Conservation (phyloP, 2,113 vertebrate species). For the Cryptomyrus ogoouensis region DNA sequence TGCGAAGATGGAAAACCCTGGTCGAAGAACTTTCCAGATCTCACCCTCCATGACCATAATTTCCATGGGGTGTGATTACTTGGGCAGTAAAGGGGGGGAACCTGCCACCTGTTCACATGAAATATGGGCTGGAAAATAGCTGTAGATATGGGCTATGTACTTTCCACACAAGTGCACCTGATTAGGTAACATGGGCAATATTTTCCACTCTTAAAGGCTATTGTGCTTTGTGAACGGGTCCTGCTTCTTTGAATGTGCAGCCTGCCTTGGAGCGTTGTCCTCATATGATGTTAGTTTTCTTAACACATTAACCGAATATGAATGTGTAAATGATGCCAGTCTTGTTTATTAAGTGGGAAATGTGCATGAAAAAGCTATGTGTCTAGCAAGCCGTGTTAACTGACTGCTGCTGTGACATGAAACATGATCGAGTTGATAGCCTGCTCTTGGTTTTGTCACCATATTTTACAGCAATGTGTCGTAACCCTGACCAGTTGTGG, state of each 20-base stretch:
- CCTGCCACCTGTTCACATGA: slow-evolving; percentile 46
- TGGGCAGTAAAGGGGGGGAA: slow-evolving; percentile 31
- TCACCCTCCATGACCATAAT: slow-evolving; percentile 52
- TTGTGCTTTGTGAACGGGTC: background rate
- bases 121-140: slow-evolving; percentile 55
- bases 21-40: slow-evolving; percentile 76
- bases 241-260: background rate
- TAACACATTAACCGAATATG: background rate
- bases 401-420: background rate
- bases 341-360: background rate
- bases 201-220: slow-evolving; percentile 36
- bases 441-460: background rate
- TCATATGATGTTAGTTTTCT: background rate
- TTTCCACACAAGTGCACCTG: slow-evolving; percentile 40
- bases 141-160: slow-evolving; percentile 48
- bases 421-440: background rate
- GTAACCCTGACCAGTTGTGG: background rate
- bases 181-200: slow-evolving; percentile 42
- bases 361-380: background rate
- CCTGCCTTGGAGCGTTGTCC: too few relatives aligned
- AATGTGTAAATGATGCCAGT: background rate
- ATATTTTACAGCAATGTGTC: background rate
- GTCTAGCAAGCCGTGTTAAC: background rate
- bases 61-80: slow-evolving; percentile 65
- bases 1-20: slow-evolving; percentile 75